Percentiles rank a stretch among this genome's conserved stretches.
phyloP scores from a whole-genome alignment of 2,113 vertebrate species.

The Nannobrachium achirus region DNA sequence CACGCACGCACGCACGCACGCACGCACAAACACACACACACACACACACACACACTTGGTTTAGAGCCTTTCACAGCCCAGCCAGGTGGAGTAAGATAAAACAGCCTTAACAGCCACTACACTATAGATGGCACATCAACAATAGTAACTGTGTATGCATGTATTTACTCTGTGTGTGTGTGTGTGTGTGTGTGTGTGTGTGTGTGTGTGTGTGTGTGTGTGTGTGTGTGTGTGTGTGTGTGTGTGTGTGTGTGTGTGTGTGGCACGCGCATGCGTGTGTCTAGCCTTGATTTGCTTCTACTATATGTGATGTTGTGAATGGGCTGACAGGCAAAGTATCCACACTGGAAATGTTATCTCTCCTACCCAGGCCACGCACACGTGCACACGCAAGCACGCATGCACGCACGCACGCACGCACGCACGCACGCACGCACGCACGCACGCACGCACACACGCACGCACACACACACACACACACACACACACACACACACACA shows the following conservation, averaged over 20 bases:
- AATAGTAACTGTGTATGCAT: not conserved
- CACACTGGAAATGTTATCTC: too few relatives aligned
- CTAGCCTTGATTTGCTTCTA: too few relatives aligned
- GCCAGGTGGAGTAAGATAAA: too few relatives aligned
- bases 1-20: too few relatives aligned
- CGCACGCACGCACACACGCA: not conserved
- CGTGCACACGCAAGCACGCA: not conserved
- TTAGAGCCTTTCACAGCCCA: too few relatives aligned
- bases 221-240: not conserved
- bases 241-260: not conserved
- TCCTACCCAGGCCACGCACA: too few relatives aligned
- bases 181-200: not conserved
- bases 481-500: constrained; percentile 1
- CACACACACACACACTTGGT: too few relatives aligned
- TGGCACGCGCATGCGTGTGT: too few relatives aligned
- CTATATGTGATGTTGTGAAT: too few relatives aligned
- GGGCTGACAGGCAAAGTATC: too few relatives aligned
- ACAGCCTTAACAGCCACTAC: too few relatives aligned
- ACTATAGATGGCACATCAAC: too few relatives aligned
- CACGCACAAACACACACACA: not conserved
- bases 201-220: not conserved
- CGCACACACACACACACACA: not conserved
- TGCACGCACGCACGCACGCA: not conserved
- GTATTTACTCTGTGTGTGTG: not conserved
- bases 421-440: not conserved